phyloP scores from a whole-genome alignment of 2,113 vertebrate species.

The Speoplatyrhinus poulsoni region DNA sequence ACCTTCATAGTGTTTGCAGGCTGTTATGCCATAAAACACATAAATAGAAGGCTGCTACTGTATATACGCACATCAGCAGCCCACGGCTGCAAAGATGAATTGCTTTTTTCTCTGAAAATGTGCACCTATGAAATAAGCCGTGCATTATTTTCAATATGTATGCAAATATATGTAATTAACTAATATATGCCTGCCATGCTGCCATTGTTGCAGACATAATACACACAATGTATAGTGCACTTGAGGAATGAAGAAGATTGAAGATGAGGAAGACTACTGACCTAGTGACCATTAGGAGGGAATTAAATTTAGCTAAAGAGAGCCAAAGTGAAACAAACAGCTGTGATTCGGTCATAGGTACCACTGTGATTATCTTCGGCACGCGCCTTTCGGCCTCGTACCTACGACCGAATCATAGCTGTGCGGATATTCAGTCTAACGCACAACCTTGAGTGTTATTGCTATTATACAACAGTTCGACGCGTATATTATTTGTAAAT shows the following conservation, averaged over 20 bases:
- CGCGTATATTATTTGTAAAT: too few species aligned
- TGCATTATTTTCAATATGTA: neutral
- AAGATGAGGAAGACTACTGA: neutral
- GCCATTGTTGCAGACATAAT: neutral
- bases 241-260: neutral
- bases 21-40: constrained; percentile 6
- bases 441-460: too few species aligned
- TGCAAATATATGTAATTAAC: constrained; percentile 6
- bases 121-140: constrained; percentile 8
- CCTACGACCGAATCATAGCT: too few species aligned
- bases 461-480: too few species aligned
- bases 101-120: neutral
- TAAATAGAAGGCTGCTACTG: constrained; percentile 15
- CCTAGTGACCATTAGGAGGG: too few species aligned
- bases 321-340: too few species aligned
- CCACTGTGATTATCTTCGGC: too few species aligned
- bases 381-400: too few species aligned
- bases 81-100: constrained; percentile 27
- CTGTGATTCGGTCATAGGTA: too few species aligned
- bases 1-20: too few species aligned
- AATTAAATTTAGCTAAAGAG: too few species aligned
- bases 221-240: neutral
- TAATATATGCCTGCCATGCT: neutral
- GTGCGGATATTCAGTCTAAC: too few species aligned
- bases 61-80: neutral